Base-by-base conservation (phyloP, 2,888 invertebrate species). In the Apotomis betuletana region DNA sequence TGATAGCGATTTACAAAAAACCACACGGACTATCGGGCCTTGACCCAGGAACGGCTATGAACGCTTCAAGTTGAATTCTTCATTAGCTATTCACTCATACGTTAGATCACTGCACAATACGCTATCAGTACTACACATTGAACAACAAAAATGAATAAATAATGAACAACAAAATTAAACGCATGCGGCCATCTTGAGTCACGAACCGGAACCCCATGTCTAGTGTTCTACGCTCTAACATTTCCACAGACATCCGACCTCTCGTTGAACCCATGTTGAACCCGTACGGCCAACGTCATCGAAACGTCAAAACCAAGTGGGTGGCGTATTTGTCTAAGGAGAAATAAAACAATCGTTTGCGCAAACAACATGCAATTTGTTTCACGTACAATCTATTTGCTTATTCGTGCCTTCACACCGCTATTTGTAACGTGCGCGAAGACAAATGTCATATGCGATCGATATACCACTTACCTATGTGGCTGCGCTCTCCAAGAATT, bases 391-490 rank as follows among this genome's bases (percentile, higher is more conserved):
- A 64, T 64, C 46, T 64, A 59, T 71, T 71, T 71, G 49, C 13
- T 13, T 67, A 44, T 67, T 71, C 38, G 12, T 68, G 67, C 62
- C 57, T 59, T 54, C 51, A 60, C 15, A 59, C 46, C 54, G 52
- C 63, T 61, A 58, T 63, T 72, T 72, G 62, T 68, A 72, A 68
- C 67, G 8, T 4, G 59, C 44, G 46, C 13, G 36, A 12, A 61
- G 58, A 67, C 62, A 68, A 71, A 71, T 63, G 67, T 62, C 63
- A 63, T 59, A 58, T 61, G 52, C 67, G 67, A 72, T 72, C 67
- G 58, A 68, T 68, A 68, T 59, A 12, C 54, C 58, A 63, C 63
- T 58, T 54, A 63, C 58, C 61, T 58, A 41, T 15, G 15, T 12
- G 15, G 13, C 49, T 44, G 67, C 54, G 46, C 62, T 57, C 12